Evolutionary conservation across 2,113 vertebrate genomes (phyloP), one percentile per base, ranked within the genome.

Genomic region (Xiphorhynchus elegans): DNA sequence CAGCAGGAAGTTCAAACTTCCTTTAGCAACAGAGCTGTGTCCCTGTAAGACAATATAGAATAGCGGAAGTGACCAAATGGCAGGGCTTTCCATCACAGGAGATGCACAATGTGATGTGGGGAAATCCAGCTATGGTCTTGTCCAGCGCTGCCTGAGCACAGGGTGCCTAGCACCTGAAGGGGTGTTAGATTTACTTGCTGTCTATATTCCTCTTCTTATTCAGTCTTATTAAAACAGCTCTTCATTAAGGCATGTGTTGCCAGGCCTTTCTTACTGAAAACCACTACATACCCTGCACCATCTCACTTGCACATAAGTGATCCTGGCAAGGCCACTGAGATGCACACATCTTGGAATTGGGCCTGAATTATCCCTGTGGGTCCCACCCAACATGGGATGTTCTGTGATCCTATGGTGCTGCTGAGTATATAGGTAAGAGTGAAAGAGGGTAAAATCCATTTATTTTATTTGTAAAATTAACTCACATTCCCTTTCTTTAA

Each of bases 71-170:
- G 50, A 66, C 33, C 37, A 50, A 50, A 58, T 58, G 18, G 15
- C 10, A 10, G 37, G 15, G 23, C 24, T 63, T 76, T 19, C 42
- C 33, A 63, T 39, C 47, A n/a, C 1, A n/a, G 56, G 9, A 76
- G 17, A 37, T 63, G 42, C 1, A 0, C 15, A 21, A 24, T 13
- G 28, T 16, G 63, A 19, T 1, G 0, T 17, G 21, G 26, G 17
- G 28, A 70, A 76, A 56, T 58, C 11, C 35, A 44, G 15, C 28
- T 0, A 0, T 42, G 33, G 11, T 49, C 77, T 66, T 76, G 40
- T 5, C 4, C 77, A 35, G 7, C 0, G 2, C 64, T 81, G 44
- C 10, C 4, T 3, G 4, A 81, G 39, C 4, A 2, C 2, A 1
- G 8, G 5, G 26, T 39, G 14, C 50, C 19, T 47, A 42, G 31